Evolutionary conservation across 1,140 invertebrate species (phyloP).

Genomic region (Ceratosolen solmsi): DNA sequence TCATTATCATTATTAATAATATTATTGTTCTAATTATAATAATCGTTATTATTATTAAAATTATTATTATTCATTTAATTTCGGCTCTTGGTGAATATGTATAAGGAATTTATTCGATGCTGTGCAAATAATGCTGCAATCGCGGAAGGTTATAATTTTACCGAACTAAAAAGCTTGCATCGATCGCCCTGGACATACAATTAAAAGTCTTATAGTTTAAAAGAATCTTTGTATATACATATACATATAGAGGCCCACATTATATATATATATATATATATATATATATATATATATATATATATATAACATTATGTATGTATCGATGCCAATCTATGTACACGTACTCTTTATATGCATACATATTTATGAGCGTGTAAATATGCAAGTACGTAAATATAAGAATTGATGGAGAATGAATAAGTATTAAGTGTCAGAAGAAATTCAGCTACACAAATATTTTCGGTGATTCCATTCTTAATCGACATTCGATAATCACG

Average conservation of each 20-base stretch:
- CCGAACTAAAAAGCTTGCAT: constrained; percentile 42
- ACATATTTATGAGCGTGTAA: no score
- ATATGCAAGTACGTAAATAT: constrained; percentile 45
- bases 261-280: constrained; percentile 44
- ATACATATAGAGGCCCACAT: constrained; percentile 36
- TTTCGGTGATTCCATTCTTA: constrained; percentile 36
- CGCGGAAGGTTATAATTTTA: neutral
- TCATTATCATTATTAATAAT: no score
- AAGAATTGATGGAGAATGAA: constrained; percentile 39
- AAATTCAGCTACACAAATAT: constrained; percentile 32
- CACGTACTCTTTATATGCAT: no score
- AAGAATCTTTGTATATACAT: constrained; percentile 46
- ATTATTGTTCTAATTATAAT: neutral
- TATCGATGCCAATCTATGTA: no score
- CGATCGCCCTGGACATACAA: constrained; percentile 21
- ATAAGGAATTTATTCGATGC: neutral
- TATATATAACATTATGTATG: no score
- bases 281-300: constrained; percentile 40
- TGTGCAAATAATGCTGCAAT: neutral
- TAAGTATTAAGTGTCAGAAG: constrained; percentile 43
- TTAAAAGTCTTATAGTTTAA: constrained; percentile 47
- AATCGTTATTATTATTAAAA: neutral
- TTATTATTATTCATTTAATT: neutral
- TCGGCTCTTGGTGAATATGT: neutral
- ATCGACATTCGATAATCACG: constrained; percentile 36